Conservation (phyloP, 2,797 vertebrate genomes). For the Etheostoma perlongum region DNA sequence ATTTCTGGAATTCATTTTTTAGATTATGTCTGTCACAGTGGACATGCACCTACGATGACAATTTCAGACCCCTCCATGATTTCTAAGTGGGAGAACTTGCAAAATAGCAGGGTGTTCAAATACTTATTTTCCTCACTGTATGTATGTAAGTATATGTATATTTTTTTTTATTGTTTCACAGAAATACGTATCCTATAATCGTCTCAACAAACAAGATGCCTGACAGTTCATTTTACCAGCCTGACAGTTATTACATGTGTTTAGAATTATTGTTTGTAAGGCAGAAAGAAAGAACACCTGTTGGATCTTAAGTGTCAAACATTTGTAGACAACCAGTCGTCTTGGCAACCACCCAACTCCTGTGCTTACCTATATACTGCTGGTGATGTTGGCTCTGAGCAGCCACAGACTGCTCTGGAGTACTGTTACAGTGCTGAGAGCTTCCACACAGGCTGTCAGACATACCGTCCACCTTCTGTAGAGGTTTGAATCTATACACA, state of each 20-base stretch:
- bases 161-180: not conserved
- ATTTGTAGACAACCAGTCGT: not conserved
- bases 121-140: too few species aligned
- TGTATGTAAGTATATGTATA: not conserved
- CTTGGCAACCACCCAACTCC: not conserved
- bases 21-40: too few species aligned
- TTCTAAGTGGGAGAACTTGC: too few species aligned
- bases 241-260: not conserved
- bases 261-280: not conserved
- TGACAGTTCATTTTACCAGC: not conserved
- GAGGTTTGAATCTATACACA: constrained; percentile 91
- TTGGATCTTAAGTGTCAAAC: not conserved
- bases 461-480: constrained; percentile 93
- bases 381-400: constrained; percentile 97
- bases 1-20: too few species aligned
- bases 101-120: too few species aligned
- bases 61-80: too few species aligned
- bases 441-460: constrained; percentile 88
- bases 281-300: not conserved
- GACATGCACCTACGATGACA: too few species aligned
- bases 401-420: constrained; percentile 92
- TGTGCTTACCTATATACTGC: constrained; percentile 93
- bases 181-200: not conserved
- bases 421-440: constrained; percentile 86
- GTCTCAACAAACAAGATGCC: constrained; percentile 2